Evolutionary conservation across 1,140 invertebrate genomes (phyloP).

Genomic region (Ceratitis capitata): DNA sequence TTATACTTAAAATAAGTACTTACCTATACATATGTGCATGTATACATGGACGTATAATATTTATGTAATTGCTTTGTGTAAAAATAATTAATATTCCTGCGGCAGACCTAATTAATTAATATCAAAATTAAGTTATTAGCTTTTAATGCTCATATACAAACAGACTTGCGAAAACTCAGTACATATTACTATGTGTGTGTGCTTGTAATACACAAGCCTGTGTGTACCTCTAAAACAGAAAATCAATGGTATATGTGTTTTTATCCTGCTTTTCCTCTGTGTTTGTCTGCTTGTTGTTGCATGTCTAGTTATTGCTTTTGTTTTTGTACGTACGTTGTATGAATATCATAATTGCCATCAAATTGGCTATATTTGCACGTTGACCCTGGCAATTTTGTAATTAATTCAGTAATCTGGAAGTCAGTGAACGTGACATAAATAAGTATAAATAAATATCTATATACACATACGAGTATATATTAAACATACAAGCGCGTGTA

Average conservation of each 20-base stretch:
- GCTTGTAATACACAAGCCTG: not conserved
- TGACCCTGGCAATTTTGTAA: not conserved
- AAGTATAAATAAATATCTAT: not conserved
- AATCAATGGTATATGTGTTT: not conserved
- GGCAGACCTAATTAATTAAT: not conserved
- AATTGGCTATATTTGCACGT: not conserved
- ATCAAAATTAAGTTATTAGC: not conserved
- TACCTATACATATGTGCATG: not conserved
- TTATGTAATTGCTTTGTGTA: not conserved
- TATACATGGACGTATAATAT: not conserved
- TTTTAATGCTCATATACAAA: not conserved
- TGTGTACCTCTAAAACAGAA: not conserved
- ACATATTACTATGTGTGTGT: not conserved
- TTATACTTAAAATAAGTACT: no score
- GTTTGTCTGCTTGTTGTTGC: not conserved
- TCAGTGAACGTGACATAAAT: not conserved
- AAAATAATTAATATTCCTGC: not conserved
- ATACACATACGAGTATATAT: not conserved
- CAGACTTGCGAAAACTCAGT: not conserved
- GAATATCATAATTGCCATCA: not conserved
- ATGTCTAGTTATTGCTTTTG: not conserved
- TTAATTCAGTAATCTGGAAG: constrained; percentile 14
- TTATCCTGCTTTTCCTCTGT: not conserved
- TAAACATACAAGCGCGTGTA: no score
- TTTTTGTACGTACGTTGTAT: not conserved